Conservation (phyloP, 2,113 vertebrate species). For the Rousettus leschenaultii region DNA sequence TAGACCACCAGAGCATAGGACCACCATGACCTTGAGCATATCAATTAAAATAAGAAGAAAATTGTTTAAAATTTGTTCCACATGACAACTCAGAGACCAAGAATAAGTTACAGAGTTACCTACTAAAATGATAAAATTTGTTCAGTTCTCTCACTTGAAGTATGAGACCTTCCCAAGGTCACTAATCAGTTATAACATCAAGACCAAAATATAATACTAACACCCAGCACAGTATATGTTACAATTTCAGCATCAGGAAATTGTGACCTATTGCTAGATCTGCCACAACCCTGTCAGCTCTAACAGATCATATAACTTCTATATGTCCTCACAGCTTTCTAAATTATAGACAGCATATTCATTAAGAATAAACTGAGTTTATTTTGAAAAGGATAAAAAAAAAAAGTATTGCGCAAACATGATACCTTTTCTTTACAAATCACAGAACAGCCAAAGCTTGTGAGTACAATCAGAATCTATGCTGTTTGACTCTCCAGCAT, state of each 20-base stretch:
- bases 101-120: conserved; percentile 17
- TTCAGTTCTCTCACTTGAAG: conserved; percentile 21
- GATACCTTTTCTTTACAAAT: not conserved
- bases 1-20: conserved; percentile 71
- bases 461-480: not conserved
- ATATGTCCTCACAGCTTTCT: not conserved
- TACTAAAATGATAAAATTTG: not conserved
- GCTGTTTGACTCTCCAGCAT: not conserved
- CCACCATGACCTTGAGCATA: conserved; percentile 58
- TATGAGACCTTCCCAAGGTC: not conserved
- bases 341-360: not conserved
- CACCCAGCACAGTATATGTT: not conserved
- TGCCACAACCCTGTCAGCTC: not conserved
- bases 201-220: not conserved
- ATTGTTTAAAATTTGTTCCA: conserved; percentile 72
- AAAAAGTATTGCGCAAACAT: not conserved
- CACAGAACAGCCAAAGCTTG: not conserved
- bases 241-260: not conserved
- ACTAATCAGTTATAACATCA: conserved; percentile 26
- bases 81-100: conserved; percentile 54
- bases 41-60: conserved; percentile 65
- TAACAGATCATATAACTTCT: not conserved
- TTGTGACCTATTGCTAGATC: not conserved
- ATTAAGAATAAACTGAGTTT: not conserved
- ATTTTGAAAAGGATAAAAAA: not conserved